Conservation (phyloP, 2,113 vertebrate species). For the Scortum barcoo region DNA sequence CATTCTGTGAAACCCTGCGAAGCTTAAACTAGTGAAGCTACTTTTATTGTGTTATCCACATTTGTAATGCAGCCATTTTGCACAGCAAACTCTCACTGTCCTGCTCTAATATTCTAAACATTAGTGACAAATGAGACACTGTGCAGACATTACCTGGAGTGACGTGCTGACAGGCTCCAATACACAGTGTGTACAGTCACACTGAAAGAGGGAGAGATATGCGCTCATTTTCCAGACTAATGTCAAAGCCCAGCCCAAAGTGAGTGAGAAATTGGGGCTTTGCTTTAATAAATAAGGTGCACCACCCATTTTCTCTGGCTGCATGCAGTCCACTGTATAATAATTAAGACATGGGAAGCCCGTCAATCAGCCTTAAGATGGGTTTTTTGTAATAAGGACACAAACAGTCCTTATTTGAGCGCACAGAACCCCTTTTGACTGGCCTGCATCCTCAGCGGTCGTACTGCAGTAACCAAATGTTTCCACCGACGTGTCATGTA, state of each 20-base stretch:
- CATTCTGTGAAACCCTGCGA: background rate
- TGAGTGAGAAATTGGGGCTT: constrained; percentile 43
- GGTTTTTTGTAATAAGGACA: constrained; percentile 58
- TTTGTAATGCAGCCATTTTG: background rate
- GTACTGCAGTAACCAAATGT: constrained; percentile 61
- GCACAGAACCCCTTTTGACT: constrained; percentile 77
- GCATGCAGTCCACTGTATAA: constrained; percentile 44
- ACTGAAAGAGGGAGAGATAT: constrained; percentile 32
- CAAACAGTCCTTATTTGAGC: constrained; percentile 69
- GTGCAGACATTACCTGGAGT: constrained; percentile 65
- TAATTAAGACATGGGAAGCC: constrained; percentile 53
- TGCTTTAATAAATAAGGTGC: constrained; percentile 50
- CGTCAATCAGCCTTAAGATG: constrained; percentile 63
- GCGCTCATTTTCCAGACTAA: constrained; percentile 67
- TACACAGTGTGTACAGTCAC: constrained; percentile 39
- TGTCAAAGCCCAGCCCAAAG: constrained; percentile 60
- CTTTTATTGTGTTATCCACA: background rate
- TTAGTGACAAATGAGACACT: constrained; percentile 24
- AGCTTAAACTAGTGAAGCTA: background rate
- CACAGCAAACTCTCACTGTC: background rate
- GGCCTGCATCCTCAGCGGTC: constrained; percentile 44
- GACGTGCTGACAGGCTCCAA: constrained; percentile 1
- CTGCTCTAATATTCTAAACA: constrained; percentile 23
- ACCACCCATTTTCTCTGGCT: constrained; percentile 61
- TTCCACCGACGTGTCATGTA: constrained; percentile 65